These are phyloP conservation scores for Scomber colias DNA, from an alignment of 2,113 vertebrate genomes.

Conservation along the genomic window DNA sequence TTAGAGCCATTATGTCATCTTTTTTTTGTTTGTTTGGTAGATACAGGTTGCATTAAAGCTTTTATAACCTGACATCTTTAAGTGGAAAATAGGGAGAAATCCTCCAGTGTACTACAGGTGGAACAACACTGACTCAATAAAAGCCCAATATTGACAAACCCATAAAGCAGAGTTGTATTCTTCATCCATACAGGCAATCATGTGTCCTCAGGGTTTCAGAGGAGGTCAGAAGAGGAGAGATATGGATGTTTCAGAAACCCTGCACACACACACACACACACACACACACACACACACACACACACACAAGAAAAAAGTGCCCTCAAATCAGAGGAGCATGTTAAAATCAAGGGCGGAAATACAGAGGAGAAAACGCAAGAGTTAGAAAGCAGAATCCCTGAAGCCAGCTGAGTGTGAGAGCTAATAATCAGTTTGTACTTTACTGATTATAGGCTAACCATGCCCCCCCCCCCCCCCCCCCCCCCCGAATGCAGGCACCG, in stretches of 20 bases:
- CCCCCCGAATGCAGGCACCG: constrained; percentile 82
- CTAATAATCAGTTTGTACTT: constrained; percentile 96
- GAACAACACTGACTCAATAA: constrained; percentile 6
- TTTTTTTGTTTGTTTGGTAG: no score
- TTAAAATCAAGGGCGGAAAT: constrained; percentile 87
- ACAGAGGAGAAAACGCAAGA: constrained; percentile 29
- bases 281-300: not conserved
- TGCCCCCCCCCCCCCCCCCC: no score
- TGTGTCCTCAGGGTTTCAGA: constrained; percentile 90
- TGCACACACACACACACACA: constrained; percentile 1
- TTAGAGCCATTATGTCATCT: not conserved
- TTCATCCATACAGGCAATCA: constrained; percentile 11
- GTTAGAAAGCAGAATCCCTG: constrained; percentile 87
- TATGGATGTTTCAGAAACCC: constrained; percentile 9
- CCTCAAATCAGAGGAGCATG: constrained; percentile 86
- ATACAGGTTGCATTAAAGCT: not conserved
- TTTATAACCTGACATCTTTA: not conserved
- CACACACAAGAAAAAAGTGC: constrained; percentile 46
- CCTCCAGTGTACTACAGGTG: not conserved
- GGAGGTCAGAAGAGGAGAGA: constrained; percentile 67
- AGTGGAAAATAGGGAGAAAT: not conserved
- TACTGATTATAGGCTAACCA: constrained; percentile 96
- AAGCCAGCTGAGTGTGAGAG: constrained; percentile 89
- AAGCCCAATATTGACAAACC: constrained; percentile 8
- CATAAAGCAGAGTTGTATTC: not conserved